These are phyloP conservation scores for Sepiola atlantica DNA, from an alignment of 2,888 invertebrate species.

Conservation along the genomic window DNA sequence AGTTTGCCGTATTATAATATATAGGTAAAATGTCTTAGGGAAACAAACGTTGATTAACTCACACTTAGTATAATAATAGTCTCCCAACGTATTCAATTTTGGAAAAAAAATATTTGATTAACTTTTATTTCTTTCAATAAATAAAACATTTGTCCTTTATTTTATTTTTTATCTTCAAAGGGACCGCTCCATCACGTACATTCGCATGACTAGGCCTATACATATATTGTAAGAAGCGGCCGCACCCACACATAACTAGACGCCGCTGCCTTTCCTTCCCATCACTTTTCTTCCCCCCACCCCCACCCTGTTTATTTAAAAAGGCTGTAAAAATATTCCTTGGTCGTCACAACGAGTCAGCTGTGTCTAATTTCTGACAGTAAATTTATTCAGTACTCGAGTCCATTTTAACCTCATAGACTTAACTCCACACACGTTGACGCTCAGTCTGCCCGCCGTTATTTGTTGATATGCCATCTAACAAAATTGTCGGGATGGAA, in stretches of 20 bases:
- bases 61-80: no score
- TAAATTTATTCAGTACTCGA: background rate
- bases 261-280: background rate
- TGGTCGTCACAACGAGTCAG: background rate
- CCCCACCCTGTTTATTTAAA: background rate
- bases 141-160: background rate
- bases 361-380: background rate
- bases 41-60: no score
- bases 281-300: no score
- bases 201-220: background rate
- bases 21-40: no score
- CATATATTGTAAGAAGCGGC: background rate
- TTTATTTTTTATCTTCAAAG: background rate
- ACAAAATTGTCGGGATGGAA: background rate
- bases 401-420: constrained; percentile 18
- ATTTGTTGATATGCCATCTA: constrained; percentile 32
- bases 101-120: background rate
- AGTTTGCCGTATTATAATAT: no score
- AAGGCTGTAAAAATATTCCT: constrained; percentile 7
- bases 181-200: background rate
- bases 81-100: no score
- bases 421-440: background rate
- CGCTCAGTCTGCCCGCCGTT: background rate
- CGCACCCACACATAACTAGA: background rate
- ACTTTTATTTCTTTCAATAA: background rate